Evolutionary conservation across 2,888 invertebrate species (phyloP), one percentile per base, ranked within the genome.

Genomic region (Ormyrus rosae): DNA sequence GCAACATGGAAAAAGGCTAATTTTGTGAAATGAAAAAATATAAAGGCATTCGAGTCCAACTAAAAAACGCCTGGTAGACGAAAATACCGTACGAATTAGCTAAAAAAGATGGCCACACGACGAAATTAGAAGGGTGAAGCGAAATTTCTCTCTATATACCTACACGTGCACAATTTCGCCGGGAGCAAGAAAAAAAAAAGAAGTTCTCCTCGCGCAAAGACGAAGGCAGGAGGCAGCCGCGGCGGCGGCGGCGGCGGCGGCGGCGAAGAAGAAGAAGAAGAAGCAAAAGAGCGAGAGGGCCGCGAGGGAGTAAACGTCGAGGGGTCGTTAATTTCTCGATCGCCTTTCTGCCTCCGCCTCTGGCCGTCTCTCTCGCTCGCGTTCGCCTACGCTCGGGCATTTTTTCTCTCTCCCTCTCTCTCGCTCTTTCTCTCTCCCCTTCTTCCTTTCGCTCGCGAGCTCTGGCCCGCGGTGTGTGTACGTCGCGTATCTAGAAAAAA

Each of bases 261-360:
- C 19, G 61, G 67, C 48, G 55, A 67, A n/a, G n/a, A 45, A 65
- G 48, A 9, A 6, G 55, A 51, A 7, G 5, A 6, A 56, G n/a
- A n/a, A 13, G 63, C 48, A 55, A 9, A 75, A 50, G 34, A 53
- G 53, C 72, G 69, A 34, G 69, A 78, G 75, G 69, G 81, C 79
- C 75, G 83, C 73, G 78, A 79, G 81, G 71, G 78, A 75, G 81
- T 69, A 79, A 82, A 83, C 72, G 80, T 84, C 86, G 86, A 87
- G 86, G 86, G 85, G 85, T 88, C 87, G 87, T 87, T 88, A 87
- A 88, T 87, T 87, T 87, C 86, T 86, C 87, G 86, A 86, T 87
- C 87, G 86, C 84, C 86, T 85, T 86, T 84, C 77, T 85, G 85
- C 84, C 85, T 85, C 84, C 83, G 83, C 85, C 89, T 72, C 90